Percentiles rank a stretch among this genome's conserved stretches.
Evolutionary conservation across 1,140 invertebrate genomes (phyloP).

Genomic region (Calephelis virginiensis): DNA sequence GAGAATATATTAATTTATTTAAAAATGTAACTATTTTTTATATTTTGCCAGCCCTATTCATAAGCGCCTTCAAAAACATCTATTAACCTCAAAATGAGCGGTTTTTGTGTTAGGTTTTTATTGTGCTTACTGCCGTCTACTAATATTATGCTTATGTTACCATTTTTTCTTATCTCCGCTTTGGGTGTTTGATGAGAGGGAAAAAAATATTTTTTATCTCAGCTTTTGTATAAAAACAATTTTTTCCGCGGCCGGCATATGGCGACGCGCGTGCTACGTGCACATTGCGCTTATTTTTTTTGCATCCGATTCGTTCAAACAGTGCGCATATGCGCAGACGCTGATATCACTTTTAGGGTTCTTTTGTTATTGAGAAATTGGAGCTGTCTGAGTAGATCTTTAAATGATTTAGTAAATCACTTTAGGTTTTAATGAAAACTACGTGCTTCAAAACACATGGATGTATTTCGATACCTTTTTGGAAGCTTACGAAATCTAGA

Average conservation of each 20-base stretch:
- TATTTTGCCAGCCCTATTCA: constrained; percentile 41
- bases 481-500: too few relatives aligned
- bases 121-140: constrained; percentile 58
- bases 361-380: constrained; percentile 32
- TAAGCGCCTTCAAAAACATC: constrained; percentile 50
- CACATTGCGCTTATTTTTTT: constrained; percentile 74
- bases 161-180: constrained; percentile 67
- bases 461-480: too few relatives aligned
- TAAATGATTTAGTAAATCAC: neutral
- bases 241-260: constrained; percentile 56
- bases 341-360: constrained; percentile 44
- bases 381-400: neutral
- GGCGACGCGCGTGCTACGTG: constrained; percentile 59
- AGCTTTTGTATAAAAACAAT: constrained; percentile 49
- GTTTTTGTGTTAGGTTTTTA: constrained; percentile 67
- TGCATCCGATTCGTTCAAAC: constrained; percentile 73
- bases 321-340: constrained; percentile 58
- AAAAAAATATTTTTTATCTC: constrained; percentile 59
- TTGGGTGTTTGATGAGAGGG: constrained; percentile 61
- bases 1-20: neutral
- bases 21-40: neutral
- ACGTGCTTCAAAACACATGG: too few relatives aligned
- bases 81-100: constrained; percentile 68
- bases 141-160: constrained; percentile 76
- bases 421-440: neutral